Percentiles rank a stretch among this genome's conserved stretches.
Evolutionary conservation across 2,797 vertebrate species (phyloP).

Genomic region (Fringilla coelebs): DNA sequence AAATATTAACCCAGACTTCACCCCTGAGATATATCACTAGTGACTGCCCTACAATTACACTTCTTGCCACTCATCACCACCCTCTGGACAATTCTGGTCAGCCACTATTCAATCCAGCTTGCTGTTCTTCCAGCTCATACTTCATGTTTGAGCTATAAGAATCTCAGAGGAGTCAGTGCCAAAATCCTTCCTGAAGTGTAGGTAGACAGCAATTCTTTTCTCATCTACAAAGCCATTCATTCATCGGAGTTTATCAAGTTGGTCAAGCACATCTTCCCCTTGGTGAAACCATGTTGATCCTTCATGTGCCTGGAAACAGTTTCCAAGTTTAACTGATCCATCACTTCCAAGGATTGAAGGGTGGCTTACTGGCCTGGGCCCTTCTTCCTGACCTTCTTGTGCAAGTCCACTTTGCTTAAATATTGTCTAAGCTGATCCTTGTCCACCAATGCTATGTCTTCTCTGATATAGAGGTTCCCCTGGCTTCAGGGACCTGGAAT

Average conservation of each 20-base stretch:
- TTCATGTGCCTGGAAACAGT: background rate
- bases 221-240: background rate
- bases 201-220: background rate
- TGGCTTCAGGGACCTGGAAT: background rate
- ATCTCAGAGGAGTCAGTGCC: background rate
- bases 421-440: background rate
- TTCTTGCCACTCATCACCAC: background rate
- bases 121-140: background rate
- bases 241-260: background rate
- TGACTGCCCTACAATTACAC: background rate
- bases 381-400: background rate
- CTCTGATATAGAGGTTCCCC: background rate
- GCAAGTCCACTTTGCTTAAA: background rate
- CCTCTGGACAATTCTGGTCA: background rate
- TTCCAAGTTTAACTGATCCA: background rate
- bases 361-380: background rate
- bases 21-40: background rate
- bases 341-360: background rate
- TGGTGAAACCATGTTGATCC: background rate
- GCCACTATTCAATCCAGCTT: background rate
- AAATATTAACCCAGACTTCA: background rate
- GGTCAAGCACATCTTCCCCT: fast-evolving
- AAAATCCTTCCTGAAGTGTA: background rate
- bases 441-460: background rate
- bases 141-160: background rate